These are phyloP conservation scores for Pilophorus perplexus DNA, from an alignment of 2,888 invertebrate species.

Conservation along the genomic window DNA sequence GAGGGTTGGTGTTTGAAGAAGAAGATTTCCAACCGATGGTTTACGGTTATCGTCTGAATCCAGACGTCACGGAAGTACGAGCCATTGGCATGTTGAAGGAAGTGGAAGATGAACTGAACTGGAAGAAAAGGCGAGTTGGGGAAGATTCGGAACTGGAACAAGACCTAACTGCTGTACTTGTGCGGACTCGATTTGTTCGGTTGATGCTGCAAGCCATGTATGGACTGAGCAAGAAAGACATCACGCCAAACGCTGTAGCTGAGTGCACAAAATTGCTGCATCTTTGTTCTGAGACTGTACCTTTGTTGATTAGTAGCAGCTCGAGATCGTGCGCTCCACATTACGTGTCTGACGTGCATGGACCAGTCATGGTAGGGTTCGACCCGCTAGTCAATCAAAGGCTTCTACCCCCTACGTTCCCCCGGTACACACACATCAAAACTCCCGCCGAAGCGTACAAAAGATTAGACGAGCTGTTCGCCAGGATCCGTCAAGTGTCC, in stretches of 20 bases:
- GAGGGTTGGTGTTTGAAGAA: constrained; percentile 85
- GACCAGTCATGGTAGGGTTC: constrained; percentile 70
- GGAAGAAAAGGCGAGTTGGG: constrained; percentile 61
- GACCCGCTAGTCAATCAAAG: constrained; percentile 95
- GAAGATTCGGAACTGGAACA: constrained; percentile 52
- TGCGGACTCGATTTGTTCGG: constrained; percentile 81
- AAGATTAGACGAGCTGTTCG: constrained; percentile 79
- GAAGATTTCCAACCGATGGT: constrained; percentile 95
- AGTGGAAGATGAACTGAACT: constrained; percentile 85
- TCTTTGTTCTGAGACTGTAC: constrained; percentile 79
- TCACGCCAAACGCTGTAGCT: constrained; percentile 64
- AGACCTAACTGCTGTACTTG: constrained; percentile 67
- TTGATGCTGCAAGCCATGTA: constrained; percentile 72
- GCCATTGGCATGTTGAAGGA: constrained; percentile 80
- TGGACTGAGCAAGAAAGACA: constrained; percentile 58
- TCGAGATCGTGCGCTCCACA: constrained; percentile 46
- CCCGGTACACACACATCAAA: constrained; percentile 90
- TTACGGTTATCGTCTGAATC: constrained; percentile 81
- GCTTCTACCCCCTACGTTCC: constrained; percentile 95
- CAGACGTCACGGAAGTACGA: constrained; percentile 77
- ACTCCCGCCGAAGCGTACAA: constrained; percentile 69
- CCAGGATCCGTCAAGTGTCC: constrained; percentile 74
- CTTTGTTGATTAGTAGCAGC: constrained; percentile 51
- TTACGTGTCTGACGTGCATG: constrained; percentile 44
- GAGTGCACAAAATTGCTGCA: constrained; percentile 73